Percentiles rank a stretch among this genome's conserved stretches.
phyloP scores from a whole-genome alignment of 2,797 vertebrate genomes.

The Melanotaenia nigrans region DNA sequence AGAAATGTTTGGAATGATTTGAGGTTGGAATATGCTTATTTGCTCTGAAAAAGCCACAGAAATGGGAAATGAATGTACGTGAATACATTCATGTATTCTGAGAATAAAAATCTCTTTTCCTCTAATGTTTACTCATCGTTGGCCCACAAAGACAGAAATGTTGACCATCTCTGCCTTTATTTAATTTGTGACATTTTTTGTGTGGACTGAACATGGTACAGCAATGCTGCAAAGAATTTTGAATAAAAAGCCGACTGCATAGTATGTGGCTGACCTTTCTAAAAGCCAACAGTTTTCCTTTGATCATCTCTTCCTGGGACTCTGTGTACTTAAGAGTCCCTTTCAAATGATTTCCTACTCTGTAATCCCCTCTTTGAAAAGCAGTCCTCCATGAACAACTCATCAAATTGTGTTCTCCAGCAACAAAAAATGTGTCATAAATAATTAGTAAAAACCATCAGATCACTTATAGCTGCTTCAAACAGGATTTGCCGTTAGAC shows the following conservation, averaged over 20 bases:
- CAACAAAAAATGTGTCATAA: not conserved
- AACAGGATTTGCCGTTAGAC: not conserved
- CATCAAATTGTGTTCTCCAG: constrained; percentile 1
- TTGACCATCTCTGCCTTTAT: constrained; percentile 4
- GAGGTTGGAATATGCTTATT: constrained; percentile 71
- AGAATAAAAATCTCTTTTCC: constrained; percentile 53
- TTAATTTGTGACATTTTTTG: not conserved
- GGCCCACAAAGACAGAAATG: constrained; percentile 13
- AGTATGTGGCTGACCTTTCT: constrained; percentile 19
- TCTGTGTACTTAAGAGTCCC: constrained; percentile 18
- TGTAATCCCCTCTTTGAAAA: constrained; percentile 12
- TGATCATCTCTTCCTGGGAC: constrained; percentile 30
- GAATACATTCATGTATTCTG: constrained; percentile 44
- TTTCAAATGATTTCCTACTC: constrained; percentile 38
- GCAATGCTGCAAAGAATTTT: not conserved
- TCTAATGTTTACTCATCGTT: constrained; percentile 13
- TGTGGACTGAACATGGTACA: not conserved
- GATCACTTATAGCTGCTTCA: not conserved
- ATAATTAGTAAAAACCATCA: not conserved
- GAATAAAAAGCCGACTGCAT: constrained; percentile 15
- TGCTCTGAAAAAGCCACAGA: constrained; percentile 48
- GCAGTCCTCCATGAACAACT: constrained; percentile 1
- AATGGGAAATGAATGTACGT: constrained; percentile 63
- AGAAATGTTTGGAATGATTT: constrained; percentile 72
- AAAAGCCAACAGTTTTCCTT: constrained; percentile 32